Evolutionary conservation across 1,140 invertebrate genomes (phyloP), one percentile per base, ranked within the genome.

Genomic region (Ctenoplectra terminalis): DNA sequence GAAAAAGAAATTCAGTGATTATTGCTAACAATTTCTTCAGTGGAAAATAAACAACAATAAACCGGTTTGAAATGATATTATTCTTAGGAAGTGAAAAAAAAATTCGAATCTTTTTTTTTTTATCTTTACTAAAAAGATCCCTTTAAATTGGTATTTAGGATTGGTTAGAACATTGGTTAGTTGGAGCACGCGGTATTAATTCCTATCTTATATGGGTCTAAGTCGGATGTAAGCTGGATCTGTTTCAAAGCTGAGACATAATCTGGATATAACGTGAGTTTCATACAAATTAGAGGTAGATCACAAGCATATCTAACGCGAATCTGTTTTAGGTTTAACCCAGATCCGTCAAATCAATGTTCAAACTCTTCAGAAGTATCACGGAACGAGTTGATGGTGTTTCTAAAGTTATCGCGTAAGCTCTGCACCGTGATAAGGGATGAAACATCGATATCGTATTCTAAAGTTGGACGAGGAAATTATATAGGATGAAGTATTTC

Each of bases 271-370:
- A 69, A 69, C 43, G 66, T n/a, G 20, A 46, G 8, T 34, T 50
- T 34, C 31, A 34, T 31, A 34, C 29, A 69, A 69, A 69, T 34
- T 50, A 20, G 1, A 69, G 46, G 15, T 20, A 17, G 58, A 34
- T 50, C n/a, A 4, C 4, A 34, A 20, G 46, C 34, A 34, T n/a
- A 20, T 26, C 26, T 34, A 69, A 69, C 17, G 46, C 20, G 66
- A 50, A 23, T 69, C 46, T 48, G 31, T 50, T 20, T 34, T 69
- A 11, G 31, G 66, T 69, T 69, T 69, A 71, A 71, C 50, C 50
- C n/a, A 40, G 17, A 54, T 54, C 69, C 34, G 17, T 11, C n/a
- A 50, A 34, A 29, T 23, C 26, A 17, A 23, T 40, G 34, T 26
- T 54, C n/a, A 3, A 56, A 71, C 34, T 54, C 40, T n/a, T 54